Percentiles rank a stretch among this genome's conserved stretches.
phyloP scores from a whole-genome alignment of 2,888 invertebrate species.

The Fragum whitleyi region DNA sequence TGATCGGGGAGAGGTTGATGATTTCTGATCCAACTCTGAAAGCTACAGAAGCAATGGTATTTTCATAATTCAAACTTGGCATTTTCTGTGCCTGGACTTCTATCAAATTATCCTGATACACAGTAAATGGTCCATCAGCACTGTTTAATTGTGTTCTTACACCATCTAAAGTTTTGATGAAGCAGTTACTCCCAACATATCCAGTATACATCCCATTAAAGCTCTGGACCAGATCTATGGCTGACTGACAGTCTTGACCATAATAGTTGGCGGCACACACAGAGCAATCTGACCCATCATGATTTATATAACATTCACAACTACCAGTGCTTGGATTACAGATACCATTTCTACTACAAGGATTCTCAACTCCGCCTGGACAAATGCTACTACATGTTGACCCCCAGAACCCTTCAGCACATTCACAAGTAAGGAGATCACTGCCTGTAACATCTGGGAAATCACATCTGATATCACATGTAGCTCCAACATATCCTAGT shows the following conservation, averaged over 20 bases:
- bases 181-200: constrained; percentile 55
- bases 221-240: constrained; percentile 44
- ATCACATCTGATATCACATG: constrained; percentile 53
- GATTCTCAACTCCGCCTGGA: constrained; percentile 67
- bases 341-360: constrained; percentile 67
- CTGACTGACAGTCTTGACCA: constrained; percentile 66
- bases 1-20: constrained; percentile 40
- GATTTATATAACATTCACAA: constrained; percentile 68
- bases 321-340: constrained; percentile 65
- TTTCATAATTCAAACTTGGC: constrained; percentile 38
- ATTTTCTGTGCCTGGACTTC: constrained; percentile 50
- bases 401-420: constrained; percentile 72
- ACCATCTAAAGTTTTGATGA: constrained; percentile 72
- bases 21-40: constrained; percentile 28
- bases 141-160: constrained; percentile 59
- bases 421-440: constrained; percentile 52
- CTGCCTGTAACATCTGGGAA: constrained; percentile 38
- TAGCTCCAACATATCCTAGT: constrained; percentile 51
- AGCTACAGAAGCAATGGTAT: constrained; percentile 37
- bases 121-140: constrained; percentile 31
- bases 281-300: constrained; percentile 63
- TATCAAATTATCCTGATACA: constrained; percentile 38
- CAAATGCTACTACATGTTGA: constrained; percentile 63
- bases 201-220: not conserved
- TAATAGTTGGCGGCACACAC: constrained; percentile 63